These are phyloP conservation scores for Lytechinus pictus DNA, from an alignment of 35 echinoderm and acorn worm species.

Conservation along the genomic window DNA sequence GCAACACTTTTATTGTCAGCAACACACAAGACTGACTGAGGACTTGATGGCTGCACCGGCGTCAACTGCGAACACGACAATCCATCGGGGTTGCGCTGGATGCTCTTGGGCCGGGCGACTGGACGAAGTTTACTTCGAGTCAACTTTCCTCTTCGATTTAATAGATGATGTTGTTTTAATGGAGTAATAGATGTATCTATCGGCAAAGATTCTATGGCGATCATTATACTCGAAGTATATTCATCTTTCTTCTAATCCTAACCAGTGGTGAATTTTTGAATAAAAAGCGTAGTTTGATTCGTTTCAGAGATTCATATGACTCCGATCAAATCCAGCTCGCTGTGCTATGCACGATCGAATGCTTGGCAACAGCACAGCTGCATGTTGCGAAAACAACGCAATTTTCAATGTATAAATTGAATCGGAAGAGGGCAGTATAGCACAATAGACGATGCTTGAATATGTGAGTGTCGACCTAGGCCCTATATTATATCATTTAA, in stretches of 20 bases:
- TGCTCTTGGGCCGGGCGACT: not conserved
- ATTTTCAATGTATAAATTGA: not conserved
- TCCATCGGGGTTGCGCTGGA: not conserved
- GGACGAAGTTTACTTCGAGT: not conserved
- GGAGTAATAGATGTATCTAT: not conserved
- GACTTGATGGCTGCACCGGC: not conserved
- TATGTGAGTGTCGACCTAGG: no score
- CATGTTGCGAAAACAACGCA: not conserved
- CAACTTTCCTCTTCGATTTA: constrained; percentile 17
- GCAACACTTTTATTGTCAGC: not conserved
- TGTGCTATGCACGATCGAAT: not conserved
- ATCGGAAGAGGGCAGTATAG: not conserved
- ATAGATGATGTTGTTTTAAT: not conserved
- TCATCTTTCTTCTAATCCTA: not conserved
- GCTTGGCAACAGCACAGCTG: not conserved
- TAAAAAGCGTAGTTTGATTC: not conserved
- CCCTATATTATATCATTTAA: no score
- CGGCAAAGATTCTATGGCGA: constrained; percentile 1
- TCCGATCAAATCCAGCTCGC: no score
- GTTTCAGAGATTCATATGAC: no score
- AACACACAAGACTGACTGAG: not conserved
- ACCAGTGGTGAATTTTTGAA: not conserved
- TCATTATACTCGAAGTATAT: not conserved
- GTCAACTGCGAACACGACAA: not conserved
- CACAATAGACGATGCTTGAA: not conserved